A percentile compares a stretch with the other conserved stretches of the same genome.
phyloP scores from a whole-genome alignment of 1,140 invertebrate genomes.

The Pseudobourletiella spinata region DNA sequence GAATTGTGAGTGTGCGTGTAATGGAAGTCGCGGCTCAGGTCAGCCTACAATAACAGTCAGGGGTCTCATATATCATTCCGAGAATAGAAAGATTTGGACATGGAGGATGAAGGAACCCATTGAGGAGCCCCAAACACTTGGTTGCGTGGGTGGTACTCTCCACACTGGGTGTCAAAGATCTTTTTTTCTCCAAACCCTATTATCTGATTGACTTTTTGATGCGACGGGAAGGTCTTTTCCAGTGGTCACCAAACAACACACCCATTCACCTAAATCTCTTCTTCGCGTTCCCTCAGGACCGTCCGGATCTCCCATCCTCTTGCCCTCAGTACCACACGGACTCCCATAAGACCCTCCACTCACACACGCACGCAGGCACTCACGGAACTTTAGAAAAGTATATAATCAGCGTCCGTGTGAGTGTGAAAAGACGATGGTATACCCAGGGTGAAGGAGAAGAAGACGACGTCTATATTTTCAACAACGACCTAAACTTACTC shows the following conservation, averaged over 20 bases:
- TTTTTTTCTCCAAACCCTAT: conserved; percentile 12
- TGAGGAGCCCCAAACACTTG: conserved; percentile 21
- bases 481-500: no score
- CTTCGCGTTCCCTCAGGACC: background rate
- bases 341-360: background rate
- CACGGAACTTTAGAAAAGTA: background rate
- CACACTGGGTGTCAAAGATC: conserved; percentile 24
- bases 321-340: background rate
- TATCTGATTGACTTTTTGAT: conserved; percentile 30
- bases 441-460: background rate
- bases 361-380: background rate
- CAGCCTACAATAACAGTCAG: conserved; percentile 10
- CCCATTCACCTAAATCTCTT: conserved; percentile 14
- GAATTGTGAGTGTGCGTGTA: conserved; percentile 9
- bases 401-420: background rate
- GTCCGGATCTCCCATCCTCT: background rate
- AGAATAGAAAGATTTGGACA: conserved; percentile 22
- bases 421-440: background rate
- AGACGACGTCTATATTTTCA: no score
- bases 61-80: conserved; percentile 1
- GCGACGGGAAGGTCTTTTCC: conserved; percentile 11
- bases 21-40: conserved; percentile 6
- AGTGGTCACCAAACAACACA: conserved; percentile 28
- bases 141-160: conserved; percentile 31
- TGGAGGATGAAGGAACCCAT: conserved; percentile 18